Base-by-base conservation (phyloP, 1,140 invertebrate genomes). In the Achatina immaculata region DNA sequence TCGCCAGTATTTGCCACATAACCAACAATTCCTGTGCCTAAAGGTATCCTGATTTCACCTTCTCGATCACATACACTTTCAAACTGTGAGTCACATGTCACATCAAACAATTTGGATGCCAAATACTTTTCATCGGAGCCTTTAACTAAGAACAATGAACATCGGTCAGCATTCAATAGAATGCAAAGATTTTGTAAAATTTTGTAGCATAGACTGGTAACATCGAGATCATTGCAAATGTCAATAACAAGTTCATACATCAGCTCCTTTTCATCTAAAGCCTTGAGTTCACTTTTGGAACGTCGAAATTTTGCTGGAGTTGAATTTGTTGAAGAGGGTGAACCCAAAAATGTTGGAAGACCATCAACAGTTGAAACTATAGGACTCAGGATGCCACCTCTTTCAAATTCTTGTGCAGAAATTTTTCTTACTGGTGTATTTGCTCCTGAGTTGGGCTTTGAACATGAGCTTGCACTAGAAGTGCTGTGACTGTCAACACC, bases 231-330 rank as follows among this genome's bases (percentile, higher is more conserved):
- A 91, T 98, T 97, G 92, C 96, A 98, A 86, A 98, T 98, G 90
- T 98, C 97, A 92, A 98, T 98, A 88, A 97, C 97, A 93, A 98
- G 91, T 92, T 98, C 97, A 91, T 98, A 98, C 89, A 99, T 97
- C 69, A 98, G 94, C 92, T 98, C 96, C 89, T 96, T 96, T 89
- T 98, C 97, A 87, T 98, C 96, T 80, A 98, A 91, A 68, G 96
- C 95, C 86, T 95, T 94, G 0, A 98, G 93, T 89, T 98, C 96
- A 86, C 95, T 95, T 71, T 96, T 92, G 65, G 86, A 82, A 66
- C 86, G 82, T 83, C 88, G 80, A 73, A 83, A 76, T 68, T 85
- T 87, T 65, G 68, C 81, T 40, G 75, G 78, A 16, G 83, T 74
- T 1, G 86, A 83, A 21, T 85, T 83, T 1, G 85, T 84, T 45